phyloP scores from a whole-genome alignment of 1,140 invertebrate genomes.

The Drosophila sproati region DNA sequence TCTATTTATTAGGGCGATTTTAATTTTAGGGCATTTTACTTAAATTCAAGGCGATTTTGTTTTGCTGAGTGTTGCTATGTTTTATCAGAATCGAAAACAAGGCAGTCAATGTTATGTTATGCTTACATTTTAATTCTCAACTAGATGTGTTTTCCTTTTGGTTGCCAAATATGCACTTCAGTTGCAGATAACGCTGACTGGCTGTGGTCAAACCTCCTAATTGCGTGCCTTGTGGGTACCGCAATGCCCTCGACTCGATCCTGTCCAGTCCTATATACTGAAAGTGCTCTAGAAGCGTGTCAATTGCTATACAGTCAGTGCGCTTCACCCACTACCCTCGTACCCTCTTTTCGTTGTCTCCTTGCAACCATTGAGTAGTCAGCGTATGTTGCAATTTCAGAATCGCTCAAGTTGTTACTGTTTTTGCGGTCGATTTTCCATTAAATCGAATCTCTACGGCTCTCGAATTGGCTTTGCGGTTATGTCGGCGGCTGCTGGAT shows the following conservation, averaged over 20 bases:
- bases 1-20: no score
- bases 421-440: conserved; percentile 75
- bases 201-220: conserved; percentile 60
- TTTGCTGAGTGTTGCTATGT: not conserved
- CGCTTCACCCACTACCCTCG: no score
- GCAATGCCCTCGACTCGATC: conserved; percentile 15
- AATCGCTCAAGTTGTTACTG: conserved; percentile 76
- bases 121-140: conserved; percentile 16
- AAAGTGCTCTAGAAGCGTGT: conserved; percentile 23
- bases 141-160: conserved; percentile 37
- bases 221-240: conserved; percentile 55
- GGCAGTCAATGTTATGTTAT: not conserved
- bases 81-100: not conserved
- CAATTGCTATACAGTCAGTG: conserved; percentile 29
- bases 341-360: not conserved
- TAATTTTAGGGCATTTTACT: no score
- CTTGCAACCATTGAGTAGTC: conserved; percentile 8
- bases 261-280: not conserved
- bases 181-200: conserved; percentile 32
- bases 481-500: conserved; percentile 35
- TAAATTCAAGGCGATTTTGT: no score
- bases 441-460: conserved; percentile 70
- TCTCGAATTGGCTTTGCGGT: conserved; percentile 73
- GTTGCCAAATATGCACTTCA: conserved; percentile 39
- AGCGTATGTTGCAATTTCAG: conserved; percentile 61